A percentile compares a stretch with the other conserved stretches of the same genome.
phyloP scores from a whole-genome alignment of 2,797 vertebrate species.

The Phaenicophaeus curvirostris region DNA sequence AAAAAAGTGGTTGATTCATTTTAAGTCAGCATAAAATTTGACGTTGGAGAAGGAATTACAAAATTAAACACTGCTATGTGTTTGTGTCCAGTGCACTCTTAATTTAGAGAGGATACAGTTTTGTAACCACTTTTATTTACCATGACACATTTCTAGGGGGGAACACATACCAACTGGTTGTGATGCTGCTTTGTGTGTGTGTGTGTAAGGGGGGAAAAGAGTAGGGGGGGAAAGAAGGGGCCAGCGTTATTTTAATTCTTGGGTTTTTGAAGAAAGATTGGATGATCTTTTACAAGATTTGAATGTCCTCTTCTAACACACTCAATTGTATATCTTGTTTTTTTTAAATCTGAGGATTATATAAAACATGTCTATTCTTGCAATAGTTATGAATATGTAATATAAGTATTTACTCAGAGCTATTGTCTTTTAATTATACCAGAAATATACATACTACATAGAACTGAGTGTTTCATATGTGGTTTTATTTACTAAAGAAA shows the following conservation, averaged over 20 bases:
- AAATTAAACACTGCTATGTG: background rate
- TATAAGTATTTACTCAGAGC: constrained; percentile 72
- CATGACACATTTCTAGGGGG: background rate
- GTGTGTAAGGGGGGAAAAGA: background rate
- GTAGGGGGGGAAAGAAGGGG: background rate
- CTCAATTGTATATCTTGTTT: constrained; percentile 71
- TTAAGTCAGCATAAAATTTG: background rate
- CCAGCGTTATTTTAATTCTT: constrained; percentile 48
- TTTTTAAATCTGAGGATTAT: constrained; percentile 62
- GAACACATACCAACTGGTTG: background rate
- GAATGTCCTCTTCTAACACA: constrained; percentile 66
- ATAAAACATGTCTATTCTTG: constrained; percentile 63
- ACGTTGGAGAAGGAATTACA: background rate
- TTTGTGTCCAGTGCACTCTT: constrained; percentile 20
- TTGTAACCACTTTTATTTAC: constrained; percentile 61
- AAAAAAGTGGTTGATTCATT: background rate
- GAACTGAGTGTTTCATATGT: constrained; percentile 55
- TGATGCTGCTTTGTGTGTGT: constrained; percentile 25
- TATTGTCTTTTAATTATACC: constrained; percentile 70
- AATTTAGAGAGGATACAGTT: constrained; percentile 13
- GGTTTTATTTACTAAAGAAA: constrained; percentile 72
- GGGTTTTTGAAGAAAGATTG: constrained; percentile 39
- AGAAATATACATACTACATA: constrained; percentile 64
- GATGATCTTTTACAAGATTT: constrained; percentile 64
- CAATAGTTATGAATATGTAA: constrained; percentile 75